Conservation (phyloP, 2,113 vertebrate genomes). For the Callionymus lyra region DNA sequence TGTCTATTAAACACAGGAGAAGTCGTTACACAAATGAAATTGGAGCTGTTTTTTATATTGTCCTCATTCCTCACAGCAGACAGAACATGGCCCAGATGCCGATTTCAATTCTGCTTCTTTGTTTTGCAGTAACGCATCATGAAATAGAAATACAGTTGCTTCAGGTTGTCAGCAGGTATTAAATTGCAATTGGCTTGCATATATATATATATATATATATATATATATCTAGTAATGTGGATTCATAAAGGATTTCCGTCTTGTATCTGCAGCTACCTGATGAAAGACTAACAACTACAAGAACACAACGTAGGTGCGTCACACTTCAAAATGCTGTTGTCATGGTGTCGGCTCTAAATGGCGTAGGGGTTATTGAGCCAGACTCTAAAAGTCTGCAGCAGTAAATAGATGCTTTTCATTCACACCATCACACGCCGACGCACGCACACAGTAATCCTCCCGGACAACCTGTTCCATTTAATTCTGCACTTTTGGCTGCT, state of each 20-base stretch:
- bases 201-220: too few relatives aligned
- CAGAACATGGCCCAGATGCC: too few relatives aligned
- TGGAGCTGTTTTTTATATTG: conserved; percentile 22
- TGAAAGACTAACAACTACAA: too few relatives aligned
- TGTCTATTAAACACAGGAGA: conserved; percentile 28
- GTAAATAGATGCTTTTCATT: conserved; percentile 1
- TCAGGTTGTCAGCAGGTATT: too few relatives aligned
- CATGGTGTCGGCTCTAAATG: conserved; percentile 2
- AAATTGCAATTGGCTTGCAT: too few relatives aligned
- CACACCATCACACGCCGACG: neutral
- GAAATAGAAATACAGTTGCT: too few relatives aligned
- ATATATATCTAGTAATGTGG: too few relatives aligned
- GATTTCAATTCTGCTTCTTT: too few relatives aligned
- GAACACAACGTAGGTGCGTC: too few relatives aligned
- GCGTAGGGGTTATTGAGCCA: neutral
- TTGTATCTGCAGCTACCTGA: too few relatives aligned
- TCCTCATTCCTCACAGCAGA: conserved; percentile 18
- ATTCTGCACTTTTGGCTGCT: conserved; percentile 24
- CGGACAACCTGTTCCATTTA: conserved; percentile 26
- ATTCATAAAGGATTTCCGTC: too few relatives aligned
- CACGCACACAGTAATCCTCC: conserved; percentile 13
- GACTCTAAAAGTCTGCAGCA: neutral
- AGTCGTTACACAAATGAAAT: conserved; percentile 33
- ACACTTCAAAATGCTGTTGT: neutral
- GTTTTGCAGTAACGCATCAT: too few relatives aligned